Conservation (phyloP, 2,888 invertebrate species). For the Thera britannica region DNA sequence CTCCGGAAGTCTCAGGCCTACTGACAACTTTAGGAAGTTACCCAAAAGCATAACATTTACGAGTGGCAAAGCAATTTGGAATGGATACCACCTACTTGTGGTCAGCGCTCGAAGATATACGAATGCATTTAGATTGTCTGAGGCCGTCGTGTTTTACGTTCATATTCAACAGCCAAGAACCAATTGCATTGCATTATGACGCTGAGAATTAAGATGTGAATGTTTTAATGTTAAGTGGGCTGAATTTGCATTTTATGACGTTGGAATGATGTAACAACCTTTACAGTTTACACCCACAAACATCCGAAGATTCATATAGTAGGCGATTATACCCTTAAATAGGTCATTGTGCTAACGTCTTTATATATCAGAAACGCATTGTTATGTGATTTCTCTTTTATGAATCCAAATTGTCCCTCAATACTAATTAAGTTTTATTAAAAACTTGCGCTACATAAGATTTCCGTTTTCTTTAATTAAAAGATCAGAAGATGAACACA, state of each 20-base stretch:
- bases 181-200: slow-evolving; percentile 40
- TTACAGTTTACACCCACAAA: slow-evolving; percentile 62
- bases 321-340: slow-evolving; percentile 62
- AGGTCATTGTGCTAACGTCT: slow-evolving; percentile 58
- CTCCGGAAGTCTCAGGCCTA: slow-evolving; percentile 33
- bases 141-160: slow-evolving; percentile 42
- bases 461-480: slow-evolving; percentile 17
- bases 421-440: neutral
- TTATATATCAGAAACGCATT: slow-evolving; percentile 11
- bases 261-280: slow-evolving; percentile 73
- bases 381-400: slow-evolving; percentile 23
- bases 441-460: neutral
- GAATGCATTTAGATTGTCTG: slow-evolving; percentile 39
- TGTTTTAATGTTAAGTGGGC: slow-evolving; percentile 31
- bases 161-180: slow-evolving; percentile 32
- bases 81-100: slow-evolving; percentile 29
- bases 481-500: slow-evolving; percentile 10
- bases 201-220: slow-evolving; percentile 35
- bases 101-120: slow-evolving; percentile 29
- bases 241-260: slow-evolving; percentile 45
- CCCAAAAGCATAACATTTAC: slow-evolving; percentile 21
- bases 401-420: slow-evolving; percentile 6
- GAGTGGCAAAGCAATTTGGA: slow-evolving; percentile 26
- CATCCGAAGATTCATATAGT: slow-evolving; percentile 52
- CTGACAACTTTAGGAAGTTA: slow-evolving; percentile 24